These are phyloP conservation scores for Acanthurus leucopareius DNA, from an alignment of 2,797 vertebrate genomes.

Conservation along the genomic window DNA sequence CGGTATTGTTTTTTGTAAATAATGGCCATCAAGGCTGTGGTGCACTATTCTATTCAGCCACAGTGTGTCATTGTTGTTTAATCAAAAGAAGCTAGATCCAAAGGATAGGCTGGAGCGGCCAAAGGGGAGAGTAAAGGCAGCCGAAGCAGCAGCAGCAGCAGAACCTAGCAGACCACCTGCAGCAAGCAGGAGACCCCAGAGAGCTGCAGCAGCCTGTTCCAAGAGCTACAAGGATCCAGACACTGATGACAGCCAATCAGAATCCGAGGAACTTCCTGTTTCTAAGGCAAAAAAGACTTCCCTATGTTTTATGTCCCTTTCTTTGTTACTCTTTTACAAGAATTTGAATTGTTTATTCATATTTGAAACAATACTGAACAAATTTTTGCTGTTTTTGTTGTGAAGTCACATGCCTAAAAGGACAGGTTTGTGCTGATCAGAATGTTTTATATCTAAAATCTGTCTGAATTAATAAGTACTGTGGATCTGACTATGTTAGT, in stretches of 20 bases:
- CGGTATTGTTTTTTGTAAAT: background rate
- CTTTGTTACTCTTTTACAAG: background rate
- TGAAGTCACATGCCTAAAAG: background rate
- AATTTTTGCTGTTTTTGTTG: background rate
- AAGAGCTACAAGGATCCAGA: conserved; percentile 91
- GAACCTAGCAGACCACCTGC: conserved; percentile 4
- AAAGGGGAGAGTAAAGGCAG: conserved; percentile 30
- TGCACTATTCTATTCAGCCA: conserved; percentile 60
- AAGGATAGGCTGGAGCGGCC: conserved; percentile 30
- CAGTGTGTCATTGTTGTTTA: conserved; percentile 65
- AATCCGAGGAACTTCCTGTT: conserved; percentile 53
- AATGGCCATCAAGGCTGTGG: background rate
- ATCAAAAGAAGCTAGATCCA: conserved; percentile 32
- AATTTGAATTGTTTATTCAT: background rate
- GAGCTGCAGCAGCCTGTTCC: conserved; percentile 59
- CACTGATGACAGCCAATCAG: conserved; percentile 81
- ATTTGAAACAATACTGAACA: background rate
- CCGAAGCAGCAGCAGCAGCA: conserved; percentile 34
- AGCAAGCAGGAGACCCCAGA: conserved; percentile 64
- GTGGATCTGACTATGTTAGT: background rate
- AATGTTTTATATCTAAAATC: background rate
- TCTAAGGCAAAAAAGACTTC: conserved; percentile 61
- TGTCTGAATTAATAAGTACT: background rate
- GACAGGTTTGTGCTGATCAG: background rate
- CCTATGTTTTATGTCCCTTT: background rate